Percentiles rank a stretch among this genome's conserved stretches.
phyloP scores from a whole-genome alignment of 2,797 vertebrate species.

The Streptopelia turtur region DNA sequence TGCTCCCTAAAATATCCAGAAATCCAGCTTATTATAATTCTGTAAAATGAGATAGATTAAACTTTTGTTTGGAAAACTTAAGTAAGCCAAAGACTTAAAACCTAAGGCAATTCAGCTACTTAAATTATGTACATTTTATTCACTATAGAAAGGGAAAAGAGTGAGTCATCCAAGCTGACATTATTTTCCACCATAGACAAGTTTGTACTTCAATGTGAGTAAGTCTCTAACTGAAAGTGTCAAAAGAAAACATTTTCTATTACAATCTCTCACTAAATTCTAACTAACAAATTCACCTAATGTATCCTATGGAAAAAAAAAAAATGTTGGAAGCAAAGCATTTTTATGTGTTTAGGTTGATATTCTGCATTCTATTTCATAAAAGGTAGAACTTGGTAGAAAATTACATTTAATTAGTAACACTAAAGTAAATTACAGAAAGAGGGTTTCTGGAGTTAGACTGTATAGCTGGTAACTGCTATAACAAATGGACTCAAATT shows the following conservation, averaged over 20 bases:
- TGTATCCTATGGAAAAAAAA: background rate
- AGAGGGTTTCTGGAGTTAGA: background rate
- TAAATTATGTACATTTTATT: background rate
- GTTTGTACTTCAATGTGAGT: background rate
- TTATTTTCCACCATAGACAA: background rate
- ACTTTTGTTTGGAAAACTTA: slow-evolving; percentile 10
- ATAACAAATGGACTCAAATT: background rate
- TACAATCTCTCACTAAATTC: background rate
- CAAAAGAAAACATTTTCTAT: background rate
- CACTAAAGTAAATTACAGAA: background rate
- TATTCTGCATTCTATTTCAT: background rate
- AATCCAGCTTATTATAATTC: background rate
- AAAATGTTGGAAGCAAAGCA: background rate
- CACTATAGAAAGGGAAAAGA: background rate
- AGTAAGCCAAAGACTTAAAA: background rate
- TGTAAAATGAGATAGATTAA: slow-evolving; percentile 2
- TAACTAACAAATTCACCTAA: background rate
- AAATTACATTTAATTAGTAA: background rate
- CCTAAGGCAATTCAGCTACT: background rate
- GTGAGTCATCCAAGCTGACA: background rate
- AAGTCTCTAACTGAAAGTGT: background rate
- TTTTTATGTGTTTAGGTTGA: background rate
- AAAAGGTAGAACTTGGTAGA: background rate
- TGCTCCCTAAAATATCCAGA: background rate
- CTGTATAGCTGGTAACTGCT: background rate